Evolutionary conservation across 2,888 invertebrate species (phyloP), one percentile per base, ranked within the genome.

Genomic region (Drosophila nigritarsus): DNA sequence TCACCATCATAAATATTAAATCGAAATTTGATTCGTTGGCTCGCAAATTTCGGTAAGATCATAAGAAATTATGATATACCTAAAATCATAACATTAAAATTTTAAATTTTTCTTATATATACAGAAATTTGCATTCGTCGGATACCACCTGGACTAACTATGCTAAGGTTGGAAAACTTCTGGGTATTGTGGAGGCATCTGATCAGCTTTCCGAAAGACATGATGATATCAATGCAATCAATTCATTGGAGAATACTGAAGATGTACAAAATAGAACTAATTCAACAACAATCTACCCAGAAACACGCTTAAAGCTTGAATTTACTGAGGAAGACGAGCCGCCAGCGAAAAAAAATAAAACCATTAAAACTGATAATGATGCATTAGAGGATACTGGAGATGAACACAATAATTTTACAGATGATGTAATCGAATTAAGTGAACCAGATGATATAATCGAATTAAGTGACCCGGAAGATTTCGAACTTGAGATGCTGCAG

Each of bases 11-110:
- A 0, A 63, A 75, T 24, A 65, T 82, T 0, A 80, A 71, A 29
- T 6, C 42, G 0, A 84, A 84, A 73, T 69, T 82, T 4, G 58
- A 63, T 29, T 40, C 68, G 1, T n/a, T 82, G 0, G 61, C 27
- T 27, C 82, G 80, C 4, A 69, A 55, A 38, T 84, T 65, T 50
- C 64, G 65, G 82, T 82, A 49, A 74, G 59, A 6, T 18, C 1
- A 8, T 45, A 15, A 24, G 15, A 15, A 20, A 2, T 42, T 20
- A 42, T 20, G 13, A 24, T 24, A 45, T 45, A 15, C 45, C 4
- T 15, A 2, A 45, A 27, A 15, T 2, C 4, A 20, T 13, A 45
- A 45, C 7, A 11, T 3, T 11, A 20, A 27, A 13, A 1, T 8
- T 6, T n/a, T 0, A 9, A 8, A 9, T 29, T 27, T 55, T 7